Base-by-base conservation (phyloP, 30 jellyfish, hydroid and myxozoan species). In the Aurelia aurita complex sp. Pacific region DNA sequence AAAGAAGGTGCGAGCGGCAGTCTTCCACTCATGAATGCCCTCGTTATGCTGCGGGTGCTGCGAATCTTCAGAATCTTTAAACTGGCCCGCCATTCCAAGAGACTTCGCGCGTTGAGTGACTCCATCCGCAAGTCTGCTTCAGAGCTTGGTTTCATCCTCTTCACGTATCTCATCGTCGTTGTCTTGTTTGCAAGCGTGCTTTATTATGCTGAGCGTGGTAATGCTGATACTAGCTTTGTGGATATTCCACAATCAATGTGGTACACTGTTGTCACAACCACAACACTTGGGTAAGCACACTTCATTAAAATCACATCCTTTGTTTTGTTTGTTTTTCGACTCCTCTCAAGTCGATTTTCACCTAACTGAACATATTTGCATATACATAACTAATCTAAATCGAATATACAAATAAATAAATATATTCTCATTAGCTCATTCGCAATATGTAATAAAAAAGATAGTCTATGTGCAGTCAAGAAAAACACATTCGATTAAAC, bases 181-280 rank as follows among this genome's bases (percentile, higher is more conserved):
- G 83, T 94, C 54, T 73, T 94, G 57, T 94, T 94, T 65, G 98
- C 98, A 5, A 94, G 97, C 67, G 91, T 89, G 2, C 84, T 94
- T 51, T 94, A 83, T 67, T 94, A 94, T 77, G 98, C 98, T 10
- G 98, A 94, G 64, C 90, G 97, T 42, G 85, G 81, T 36, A n/a
- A 62, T 51, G 77, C 61, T 17, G 67, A 76, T 6, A 82, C 96
- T 2, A 70, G n/a, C 17, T 88, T 94, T 69, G 90, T 17, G n/a
- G 96, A 94, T 72, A 94, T 94, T 18, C 98, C 98, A 1, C 97
- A 94, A 60, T 85, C 98, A 19, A 94, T 94, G 92, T 94, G 98
- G 98, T 94, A 88, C 85, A 94, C 98, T 1, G 98, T 94, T 16
- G 98, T 94, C 10, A 94, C 98, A 5, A 94, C 98, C 1, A 94